phyloP scores from a whole-genome alignment of 2,797 vertebrate species.

The Serranus cabrilla region DNA sequence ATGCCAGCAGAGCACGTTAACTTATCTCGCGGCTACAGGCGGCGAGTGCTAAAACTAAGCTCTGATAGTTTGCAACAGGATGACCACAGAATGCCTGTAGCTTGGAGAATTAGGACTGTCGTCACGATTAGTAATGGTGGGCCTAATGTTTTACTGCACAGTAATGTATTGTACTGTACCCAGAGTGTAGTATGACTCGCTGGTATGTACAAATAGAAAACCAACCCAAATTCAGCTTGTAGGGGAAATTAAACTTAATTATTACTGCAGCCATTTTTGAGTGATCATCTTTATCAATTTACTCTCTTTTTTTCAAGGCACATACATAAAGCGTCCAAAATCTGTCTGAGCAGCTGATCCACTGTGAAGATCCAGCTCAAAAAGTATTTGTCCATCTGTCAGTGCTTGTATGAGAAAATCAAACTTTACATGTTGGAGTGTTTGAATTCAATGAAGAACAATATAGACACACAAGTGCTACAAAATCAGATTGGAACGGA shows the following conservation, averaged over 20 bases:
- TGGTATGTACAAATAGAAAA: conserved; percentile 46
- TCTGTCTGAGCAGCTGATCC: conserved; percentile 42
- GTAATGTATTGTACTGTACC: conserved; percentile 59
- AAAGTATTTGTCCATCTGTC: conserved; percentile 50
- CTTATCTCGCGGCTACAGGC: conserved; percentile 84
- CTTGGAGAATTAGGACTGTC: conserved; percentile 80
- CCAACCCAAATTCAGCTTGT: conserved; percentile 51
- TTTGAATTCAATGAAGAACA: conserved; percentile 13
- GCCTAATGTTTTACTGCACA: conserved; percentile 74
- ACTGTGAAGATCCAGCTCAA: conserved; percentile 33
- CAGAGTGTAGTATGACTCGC: conserved; percentile 37
- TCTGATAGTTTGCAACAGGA: conserved; percentile 80
- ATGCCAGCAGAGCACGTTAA: conserved; percentile 78
- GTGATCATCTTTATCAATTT: conserved; percentile 22
- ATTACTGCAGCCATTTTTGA: conserved; percentile 37
- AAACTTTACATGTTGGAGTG: conserved; percentile 34
- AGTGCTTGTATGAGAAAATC: conserved; percentile 33
- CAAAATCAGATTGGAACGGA: conserved; percentile 8
- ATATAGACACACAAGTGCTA: conserved; percentile 23
- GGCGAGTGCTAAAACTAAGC: conserved; percentile 79
- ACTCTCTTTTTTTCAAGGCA: conserved; percentile 10
- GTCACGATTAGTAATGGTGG: conserved; percentile 75
- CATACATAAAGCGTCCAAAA: conserved; percentile 28
- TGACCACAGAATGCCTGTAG: conserved; percentile 77
- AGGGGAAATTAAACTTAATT: conserved; percentile 37